These are phyloP conservation scores for Intellagama lesueurii DNA, from an alignment of 2,797 vertebrate genomes.

Conservation along the genomic window DNA sequence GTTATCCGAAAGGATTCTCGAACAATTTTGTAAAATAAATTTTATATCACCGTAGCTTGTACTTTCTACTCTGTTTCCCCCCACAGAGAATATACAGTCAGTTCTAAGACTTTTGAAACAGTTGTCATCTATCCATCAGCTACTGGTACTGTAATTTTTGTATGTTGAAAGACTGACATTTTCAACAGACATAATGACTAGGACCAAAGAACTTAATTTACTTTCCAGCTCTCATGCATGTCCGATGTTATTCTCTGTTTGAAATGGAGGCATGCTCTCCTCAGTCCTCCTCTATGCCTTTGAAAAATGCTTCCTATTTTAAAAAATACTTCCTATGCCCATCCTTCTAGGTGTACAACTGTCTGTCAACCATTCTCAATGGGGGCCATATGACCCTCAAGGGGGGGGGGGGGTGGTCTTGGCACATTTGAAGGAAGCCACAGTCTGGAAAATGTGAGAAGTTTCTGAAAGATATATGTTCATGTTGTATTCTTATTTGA, in stretches of 20 bases:
- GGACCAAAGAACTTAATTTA: background rate
- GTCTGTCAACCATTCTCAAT: too few species aligned
- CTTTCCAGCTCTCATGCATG: background rate
- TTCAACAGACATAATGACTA: background rate
- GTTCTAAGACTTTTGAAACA: conserved; percentile 27
- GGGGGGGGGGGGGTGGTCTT: too few species aligned
- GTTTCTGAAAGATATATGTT: too few species aligned
- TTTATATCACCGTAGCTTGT: conserved; percentile 39
- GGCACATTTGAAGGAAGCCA: too few species aligned
- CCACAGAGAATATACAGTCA: background rate
- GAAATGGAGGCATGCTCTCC: background rate
- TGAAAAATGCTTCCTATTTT: background rate
- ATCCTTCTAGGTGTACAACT: too few species aligned
- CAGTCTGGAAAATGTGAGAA: too few species aligned
- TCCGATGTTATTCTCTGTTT: background rate
- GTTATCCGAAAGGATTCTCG: conserved; percentile 50
- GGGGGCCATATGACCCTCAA: too few species aligned
- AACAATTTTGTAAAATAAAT: conserved; percentile 58
- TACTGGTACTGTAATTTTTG: conserved; percentile 7
- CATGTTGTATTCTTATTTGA: too few species aligned
- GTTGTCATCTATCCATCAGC: conserved; percentile 14
- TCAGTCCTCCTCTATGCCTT: background rate
- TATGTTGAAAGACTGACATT: conserved; percentile 2
- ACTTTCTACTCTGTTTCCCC: conserved; percentile 1
- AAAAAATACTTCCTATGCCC: too few species aligned